A percentile compares a stretch with the other conserved stretches of the same genome.
phyloP scores from a whole-genome alignment of 1,140 invertebrate species.

The Heliothis virescens region DNA sequence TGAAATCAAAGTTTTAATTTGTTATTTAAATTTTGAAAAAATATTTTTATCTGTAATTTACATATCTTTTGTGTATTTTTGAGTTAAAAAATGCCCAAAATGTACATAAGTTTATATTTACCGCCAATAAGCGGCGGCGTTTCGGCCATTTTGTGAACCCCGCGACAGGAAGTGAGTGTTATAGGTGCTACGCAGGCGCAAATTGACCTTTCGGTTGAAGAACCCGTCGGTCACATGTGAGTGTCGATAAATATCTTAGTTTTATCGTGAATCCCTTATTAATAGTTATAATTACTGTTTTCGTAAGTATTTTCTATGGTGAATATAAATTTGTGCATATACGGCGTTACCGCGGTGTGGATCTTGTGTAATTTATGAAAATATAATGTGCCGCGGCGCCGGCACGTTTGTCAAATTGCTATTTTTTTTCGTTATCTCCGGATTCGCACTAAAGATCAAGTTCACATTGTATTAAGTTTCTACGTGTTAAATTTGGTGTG shows the following conservation, averaged over 20 bases:
- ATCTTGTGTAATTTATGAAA: constrained; percentile 77
- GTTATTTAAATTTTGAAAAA: not conserved
- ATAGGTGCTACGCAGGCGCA: constrained; percentile 86
- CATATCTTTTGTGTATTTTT: not conserved
- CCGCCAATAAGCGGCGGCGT: constrained; percentile 70
- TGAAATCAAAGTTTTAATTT: not conserved
- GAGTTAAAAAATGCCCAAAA: not conserved
- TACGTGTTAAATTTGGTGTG: constrained; percentile 58
- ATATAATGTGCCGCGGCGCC: constrained; percentile 75
- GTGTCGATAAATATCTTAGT: constrained; percentile 86
- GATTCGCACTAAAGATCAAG: constrained; percentile 66
- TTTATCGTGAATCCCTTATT: constrained; percentile 80
- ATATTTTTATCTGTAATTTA: not conserved
- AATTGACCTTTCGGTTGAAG: constrained; percentile 87
- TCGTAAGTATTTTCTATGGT: constrained; percentile 84
- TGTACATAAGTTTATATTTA: constrained; percentile 58
- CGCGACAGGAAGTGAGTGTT: constrained; percentile 85
- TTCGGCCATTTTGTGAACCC: constrained; percentile 82
- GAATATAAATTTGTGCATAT: constrained; percentile 79
- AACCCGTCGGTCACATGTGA: constrained; percentile 87
- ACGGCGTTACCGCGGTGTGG: constrained; percentile 69
- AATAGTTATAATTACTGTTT: constrained; percentile 79
- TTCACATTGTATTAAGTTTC: constrained; percentile 57
- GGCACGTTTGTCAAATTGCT: constrained; percentile 84
- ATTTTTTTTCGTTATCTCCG: constrained; percentile 73